Evolutionary conservation across 1,140 invertebrate species (phyloP).

Genomic region (Drosophila sp.): DNA sequence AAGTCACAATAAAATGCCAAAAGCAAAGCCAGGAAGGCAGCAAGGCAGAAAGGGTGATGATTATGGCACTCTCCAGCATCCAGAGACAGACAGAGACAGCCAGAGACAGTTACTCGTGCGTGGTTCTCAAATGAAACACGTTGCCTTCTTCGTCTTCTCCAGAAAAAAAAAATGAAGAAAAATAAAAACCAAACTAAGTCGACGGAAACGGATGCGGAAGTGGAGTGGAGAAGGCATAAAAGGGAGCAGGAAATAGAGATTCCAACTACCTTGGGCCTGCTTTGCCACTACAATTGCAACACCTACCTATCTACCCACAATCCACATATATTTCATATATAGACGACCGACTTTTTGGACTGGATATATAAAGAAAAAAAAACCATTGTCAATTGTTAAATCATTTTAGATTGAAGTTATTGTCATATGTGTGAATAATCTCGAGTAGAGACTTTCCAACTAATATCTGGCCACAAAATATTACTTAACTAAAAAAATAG

Average conservation of each 20-base stretch:
- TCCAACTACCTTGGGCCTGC: constrained; percentile 43
- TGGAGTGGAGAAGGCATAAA: constrained; percentile 34
- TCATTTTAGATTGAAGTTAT: not conserved
- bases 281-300: constrained; percentile 14
- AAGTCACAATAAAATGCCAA: constrained; percentile 70
- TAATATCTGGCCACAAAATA: too few relatives aligned
- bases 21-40: constrained; percentile 25
- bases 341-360: not conserved
- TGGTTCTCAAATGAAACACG: constrained; percentile 49
- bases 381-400: not conserved
- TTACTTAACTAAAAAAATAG: too few relatives aligned
- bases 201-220: constrained; percentile 50
- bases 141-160: constrained; percentile 30
- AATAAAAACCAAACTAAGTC: constrained; percentile 27
- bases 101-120: constrained; percentile 46
- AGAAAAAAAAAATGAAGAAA: constrained; percentile 3
- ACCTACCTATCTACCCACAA: not conserved
- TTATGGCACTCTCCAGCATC: constrained; percentile 42
- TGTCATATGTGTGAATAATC: too few relatives aligned
- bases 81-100: not conserved
- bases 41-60: constrained; percentile 47
- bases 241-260: constrained; percentile 11
- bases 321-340: not conserved
- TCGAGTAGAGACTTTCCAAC: not conserved
- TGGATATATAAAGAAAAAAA: not conserved